Evolutionary conservation across 2,888 invertebrate genomes (phyloP).

Genomic region (Scotopteryx bipunctaria): DNA sequence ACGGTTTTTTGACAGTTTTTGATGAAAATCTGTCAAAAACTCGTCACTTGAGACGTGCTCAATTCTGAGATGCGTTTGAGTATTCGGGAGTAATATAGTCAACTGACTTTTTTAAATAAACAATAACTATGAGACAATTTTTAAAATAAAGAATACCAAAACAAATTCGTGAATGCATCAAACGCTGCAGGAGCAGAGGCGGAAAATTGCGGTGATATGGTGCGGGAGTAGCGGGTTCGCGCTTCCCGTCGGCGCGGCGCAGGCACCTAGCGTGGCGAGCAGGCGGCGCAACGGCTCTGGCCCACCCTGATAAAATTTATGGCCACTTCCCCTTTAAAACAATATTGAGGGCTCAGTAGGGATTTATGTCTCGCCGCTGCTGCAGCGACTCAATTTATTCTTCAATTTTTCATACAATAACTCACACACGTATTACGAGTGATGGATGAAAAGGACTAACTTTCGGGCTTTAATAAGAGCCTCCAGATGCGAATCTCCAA

Average conservation of each 20-base stretch:
- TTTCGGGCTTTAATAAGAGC: conserved; percentile 84
- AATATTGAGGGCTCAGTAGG: conserved; percentile 84
- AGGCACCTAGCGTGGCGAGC: too few species aligned
- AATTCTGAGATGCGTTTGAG: too few species aligned
- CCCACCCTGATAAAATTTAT: conserved; percentile 83
- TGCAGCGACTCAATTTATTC: conserved; percentile 84
- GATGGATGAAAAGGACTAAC: conserved; percentile 84
- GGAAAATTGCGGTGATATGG: conserved; percentile 75
- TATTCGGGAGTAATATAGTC: too few species aligned
- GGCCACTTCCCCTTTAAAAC: conserved; percentile 84
- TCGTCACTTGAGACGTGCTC: too few species aligned
- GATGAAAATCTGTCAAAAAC: too few species aligned
- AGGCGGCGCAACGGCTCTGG: conserved; percentile 57
- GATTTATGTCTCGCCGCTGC: conserved; percentile 83
- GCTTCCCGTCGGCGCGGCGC: conserved; percentile 44
- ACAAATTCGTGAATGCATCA: conserved; percentile 67
- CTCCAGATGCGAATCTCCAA: conserved; percentile 84
- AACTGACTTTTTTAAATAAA: not conserved
- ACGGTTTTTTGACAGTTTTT: too few species aligned
- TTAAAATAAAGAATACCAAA: conserved; percentile 63
- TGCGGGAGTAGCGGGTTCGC: conserved; percentile 42
- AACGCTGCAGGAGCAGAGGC: conserved; percentile 66
- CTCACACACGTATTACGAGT: conserved; percentile 84
- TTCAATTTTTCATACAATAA: conserved; percentile 84
- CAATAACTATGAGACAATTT: conserved; percentile 20